phyloP scores from a whole-genome alignment of 2,797 vertebrate species.

The Poecilia velifera region DNA sequence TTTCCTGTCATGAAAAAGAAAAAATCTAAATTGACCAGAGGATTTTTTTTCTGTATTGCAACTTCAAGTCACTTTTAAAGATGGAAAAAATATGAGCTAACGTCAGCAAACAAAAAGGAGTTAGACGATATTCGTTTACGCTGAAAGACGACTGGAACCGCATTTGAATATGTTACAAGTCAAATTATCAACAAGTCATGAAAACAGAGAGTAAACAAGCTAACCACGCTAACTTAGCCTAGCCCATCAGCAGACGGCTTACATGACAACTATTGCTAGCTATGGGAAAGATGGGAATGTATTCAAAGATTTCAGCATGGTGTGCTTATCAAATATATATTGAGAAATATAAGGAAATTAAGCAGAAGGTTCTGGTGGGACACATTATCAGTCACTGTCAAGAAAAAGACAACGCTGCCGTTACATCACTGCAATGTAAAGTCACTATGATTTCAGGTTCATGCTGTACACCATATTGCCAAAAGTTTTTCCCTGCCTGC shows the following conservation, averaged over 20 bases:
- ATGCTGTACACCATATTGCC: not conserved
- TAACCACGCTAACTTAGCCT: not conserved
- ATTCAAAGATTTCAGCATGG: not conserved
- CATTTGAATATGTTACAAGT: not conserved
- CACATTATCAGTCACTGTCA: not conserved
- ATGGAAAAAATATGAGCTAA: slow-evolving; percentile 23
- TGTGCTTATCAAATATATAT: not conserved
- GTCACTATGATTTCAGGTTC: not conserved
- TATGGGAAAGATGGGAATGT: not conserved
- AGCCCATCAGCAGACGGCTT: not conserved
- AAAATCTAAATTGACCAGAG: slow-evolving; percentile 11
- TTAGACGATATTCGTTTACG: not conserved
- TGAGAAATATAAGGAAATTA: not conserved
- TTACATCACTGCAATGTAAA: not conserved
- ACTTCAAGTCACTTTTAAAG: slow-evolving; percentile 35
- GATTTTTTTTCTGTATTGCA: not conserved
- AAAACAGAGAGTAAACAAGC: not conserved
- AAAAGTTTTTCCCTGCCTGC: not conserved
- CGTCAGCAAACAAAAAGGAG: slow-evolving; percentile 27
- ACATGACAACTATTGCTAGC: not conserved
- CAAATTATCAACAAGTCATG: not conserved
- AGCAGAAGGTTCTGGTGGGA: not conserved
- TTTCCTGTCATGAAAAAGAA: slow-evolving; percentile 77
- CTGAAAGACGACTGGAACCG: not conserved
- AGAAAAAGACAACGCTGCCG: not conserved